Base-by-base conservation (phyloP, 2,797 vertebrate genomes). In the Gila robusta region DNA sequence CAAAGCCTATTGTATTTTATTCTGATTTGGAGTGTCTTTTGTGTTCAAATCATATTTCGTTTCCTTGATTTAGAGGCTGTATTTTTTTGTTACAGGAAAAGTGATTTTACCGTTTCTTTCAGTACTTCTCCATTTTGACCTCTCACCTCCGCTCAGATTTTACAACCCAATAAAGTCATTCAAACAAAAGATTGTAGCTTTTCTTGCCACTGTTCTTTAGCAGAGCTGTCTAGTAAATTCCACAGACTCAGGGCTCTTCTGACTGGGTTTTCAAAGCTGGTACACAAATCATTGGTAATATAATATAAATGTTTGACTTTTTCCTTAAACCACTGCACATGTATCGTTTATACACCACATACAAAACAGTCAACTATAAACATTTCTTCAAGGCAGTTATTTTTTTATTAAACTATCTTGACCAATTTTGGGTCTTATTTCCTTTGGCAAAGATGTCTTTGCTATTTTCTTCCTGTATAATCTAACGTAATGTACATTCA, bases 21-120 rank as follows among this genome's bases (percentile, higher is more conserved):
- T 85, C 88, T 88, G 89, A 90, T 89, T 92, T 90, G 82, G 92
- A 92, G 90, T 87, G 89, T 89, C 86, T 94, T 87, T 91, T 92
- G 91, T 90, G 91, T 87, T 92, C 79, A 73, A 88, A 91, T 93
- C 89, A 92, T 84, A 89, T 88, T 91, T 91, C 81, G 87, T 87
- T 32, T 85, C 76, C 92, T 90, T 90, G 83, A 82, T 80, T 83
- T 71, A 78, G 69, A 82, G 93, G 91, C 90, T 90, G 12, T 39
- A 17, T 21, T 49, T 79, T 56, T 41, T 3, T 59, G 77, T 91
- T 91, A 92, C 90, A 87, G 82, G 91, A 90, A 86, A 84, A 66
- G 21, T 73, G 21, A 66, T 81, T 87, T 89, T 52, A 83, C 76
- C 82, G 85, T 87, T 89, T 85, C 81, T 86, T 84, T 72, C 44